Conservation (phyloP, 2,797 vertebrate species). For the Peromyscus melanophrys region DNA sequence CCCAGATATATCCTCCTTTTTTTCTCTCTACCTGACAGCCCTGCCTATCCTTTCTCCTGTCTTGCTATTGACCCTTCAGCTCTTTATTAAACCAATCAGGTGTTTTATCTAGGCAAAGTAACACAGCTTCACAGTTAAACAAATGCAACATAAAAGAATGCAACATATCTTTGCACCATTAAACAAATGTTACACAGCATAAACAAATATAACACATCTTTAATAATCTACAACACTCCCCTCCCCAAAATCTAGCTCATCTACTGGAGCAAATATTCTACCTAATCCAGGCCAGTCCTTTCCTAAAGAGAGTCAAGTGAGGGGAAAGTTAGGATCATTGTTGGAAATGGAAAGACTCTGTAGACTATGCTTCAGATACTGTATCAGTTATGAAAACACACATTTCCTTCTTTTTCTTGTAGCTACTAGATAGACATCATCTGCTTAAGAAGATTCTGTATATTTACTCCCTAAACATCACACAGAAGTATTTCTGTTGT, state of each 20-base stretch:
- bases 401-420: neutral
- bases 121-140: neutral
- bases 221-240: neutral
- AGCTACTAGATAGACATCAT: neutral
- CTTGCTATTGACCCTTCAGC: neutral
- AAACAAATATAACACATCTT: neutral
- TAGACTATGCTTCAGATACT: neutral
- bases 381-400: neutral
- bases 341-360: neutral
- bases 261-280: neutral
- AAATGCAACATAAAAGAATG: neutral
- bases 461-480: neutral
- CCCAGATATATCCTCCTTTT: neutral
- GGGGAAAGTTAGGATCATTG: neutral
- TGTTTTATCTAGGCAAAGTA: neutral
- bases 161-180: neutral
- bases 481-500: neutral
- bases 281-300: neutral
- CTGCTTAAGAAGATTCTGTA: neutral
- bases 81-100: neutral
- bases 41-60: neutral
- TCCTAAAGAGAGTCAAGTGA: neutral
- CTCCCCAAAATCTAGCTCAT: neutral
- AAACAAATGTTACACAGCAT: neutral
- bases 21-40: neutral